phyloP scores from a whole-genome alignment of 2,797 vertebrate species.

The Semaprochilodus insignis region DNA sequence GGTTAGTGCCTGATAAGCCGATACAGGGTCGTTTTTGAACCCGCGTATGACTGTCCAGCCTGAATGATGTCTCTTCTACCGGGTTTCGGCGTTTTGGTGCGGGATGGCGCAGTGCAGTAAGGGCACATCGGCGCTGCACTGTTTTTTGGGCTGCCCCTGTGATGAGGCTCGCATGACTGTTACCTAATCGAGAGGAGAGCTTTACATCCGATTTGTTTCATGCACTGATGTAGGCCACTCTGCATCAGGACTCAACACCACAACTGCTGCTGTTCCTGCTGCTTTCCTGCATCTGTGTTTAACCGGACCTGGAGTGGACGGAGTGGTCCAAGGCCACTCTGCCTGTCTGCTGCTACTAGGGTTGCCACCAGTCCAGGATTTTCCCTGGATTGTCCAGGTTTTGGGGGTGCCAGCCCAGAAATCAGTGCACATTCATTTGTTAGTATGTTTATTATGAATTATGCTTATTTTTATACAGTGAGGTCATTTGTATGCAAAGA shows the following conservation, averaged over 20 bases:
- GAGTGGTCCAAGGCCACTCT: slow-evolving; percentile 69
- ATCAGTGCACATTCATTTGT: too few species aligned
- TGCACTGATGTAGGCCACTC: slow-evolving; percentile 43
- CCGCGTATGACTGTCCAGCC: neutral
- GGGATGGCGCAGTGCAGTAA: slow-evolving; percentile 80
- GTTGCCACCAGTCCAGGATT: too few species aligned
- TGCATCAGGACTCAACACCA: slow-evolving; percentile 60
- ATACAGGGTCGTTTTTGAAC: neutral
- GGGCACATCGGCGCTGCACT: slow-evolving; percentile 53
- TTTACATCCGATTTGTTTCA: slow-evolving; percentile 43
- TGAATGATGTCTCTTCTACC: neutral
- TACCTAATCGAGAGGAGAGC: slow-evolving; percentile 57
- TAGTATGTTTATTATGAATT: too few species aligned
- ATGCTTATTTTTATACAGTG: too few species aligned
- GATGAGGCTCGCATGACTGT: slow-evolving; percentile 60
- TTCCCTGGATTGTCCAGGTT: too few species aligned
- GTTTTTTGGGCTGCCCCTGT: slow-evolving; percentile 59
- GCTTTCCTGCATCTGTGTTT: neutral
- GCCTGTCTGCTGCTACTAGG: slow-evolving; percentile 9
- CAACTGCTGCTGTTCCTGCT: slow-evolving; percentile 29
- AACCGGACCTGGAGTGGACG: neutral
- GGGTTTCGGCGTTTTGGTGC: neutral
- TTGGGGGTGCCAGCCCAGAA: too few species aligned
- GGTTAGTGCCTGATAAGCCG: neutral
- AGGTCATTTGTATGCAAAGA: too few species aligned